Base-by-base conservation (phyloP, 2,888 invertebrate species). In the Eristalis arbustorum region DNA sequence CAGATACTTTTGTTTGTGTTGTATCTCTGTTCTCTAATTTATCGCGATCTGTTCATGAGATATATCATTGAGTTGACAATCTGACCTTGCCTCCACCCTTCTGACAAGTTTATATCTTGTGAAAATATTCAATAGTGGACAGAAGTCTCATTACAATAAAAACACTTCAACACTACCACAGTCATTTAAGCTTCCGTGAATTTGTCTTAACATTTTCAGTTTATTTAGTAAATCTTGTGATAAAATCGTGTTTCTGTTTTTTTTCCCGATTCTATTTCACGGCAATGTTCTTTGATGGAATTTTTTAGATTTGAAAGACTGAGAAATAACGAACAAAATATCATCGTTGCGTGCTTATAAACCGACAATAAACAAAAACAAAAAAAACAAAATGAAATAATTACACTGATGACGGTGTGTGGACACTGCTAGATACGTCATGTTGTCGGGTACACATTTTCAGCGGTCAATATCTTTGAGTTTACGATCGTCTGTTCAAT, bases 381-480 rank as follows among this genome's bases (percentile, higher is more conserved):
- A 31, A 1, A 42, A 31, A n/a, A 57, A 31, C 71, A 78, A 59
- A 71, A 57, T 64, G 42, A 18, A 71, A 59, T 57, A 49, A 49
- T 49, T 49, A 49, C 49, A 18, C n/a, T 18, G 66, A 78, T 77
- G 71, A 63, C 69, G 37, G 25, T 77, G 34, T 62, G 49, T 49
- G 25, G 61, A 62, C 34, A 64, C 22, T 67, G 25, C 11, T 59
- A 18, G n/a, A 18, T 18, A 66, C 49, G 66, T 67, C 57, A 72
- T 49, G 40, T 66, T 42, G 28, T 42, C 49, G 22, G 14, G 18
- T 57, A 37, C 22, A 59, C 11, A 57, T 79, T 73, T 28, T 40
- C 74, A 68, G 68, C 76, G 81, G 81, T 76, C 75, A 81, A 71
- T 76, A 81, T 76, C 75, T 76, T 76, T 76, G 64, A 64, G 37